Conservation (phyloP, 2,797 vertebrate genomes). For the Gymnodraco acuticeps region DNA sequence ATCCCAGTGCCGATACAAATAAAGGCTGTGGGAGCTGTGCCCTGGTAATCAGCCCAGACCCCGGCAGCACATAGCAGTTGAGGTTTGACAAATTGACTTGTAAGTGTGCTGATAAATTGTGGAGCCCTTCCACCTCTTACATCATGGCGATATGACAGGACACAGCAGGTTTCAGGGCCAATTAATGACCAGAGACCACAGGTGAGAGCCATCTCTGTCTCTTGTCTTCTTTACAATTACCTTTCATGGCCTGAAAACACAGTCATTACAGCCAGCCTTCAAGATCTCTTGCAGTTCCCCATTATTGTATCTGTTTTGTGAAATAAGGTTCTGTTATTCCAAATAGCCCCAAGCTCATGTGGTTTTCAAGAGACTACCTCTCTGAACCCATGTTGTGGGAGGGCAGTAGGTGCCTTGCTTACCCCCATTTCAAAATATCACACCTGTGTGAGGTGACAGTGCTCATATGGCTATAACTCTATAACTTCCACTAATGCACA, state of each 20-base stretch:
- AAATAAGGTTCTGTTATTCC: slow-evolving; percentile 6
- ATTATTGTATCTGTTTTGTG: background rate
- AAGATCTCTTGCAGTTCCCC: background rate
- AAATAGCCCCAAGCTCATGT: background rate
- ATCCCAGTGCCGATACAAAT: slow-evolving; percentile 35
- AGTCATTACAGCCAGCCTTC: slow-evolving; percentile 38
- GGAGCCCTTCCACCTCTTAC: slow-evolving; percentile 54
- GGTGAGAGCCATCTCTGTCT: slow-evolving; percentile 78
- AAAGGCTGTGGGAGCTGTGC: slow-evolving; percentile 55
- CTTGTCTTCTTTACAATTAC: slow-evolving; percentile 16
- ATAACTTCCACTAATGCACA: slow-evolving; percentile 75
- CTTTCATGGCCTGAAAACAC: slow-evolving; percentile 31
- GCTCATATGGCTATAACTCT: slow-evolving; percentile 60
- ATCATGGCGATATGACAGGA: slow-evolving; percentile 72
- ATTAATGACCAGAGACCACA: slow-evolving; percentile 81
- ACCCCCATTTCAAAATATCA: slow-evolving; percentile 25
- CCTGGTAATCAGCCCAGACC: slow-evolving; percentile 67
- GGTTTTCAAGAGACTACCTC: background rate
- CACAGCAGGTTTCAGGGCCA: slow-evolving; percentile 75
- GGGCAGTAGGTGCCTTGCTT: background rate
- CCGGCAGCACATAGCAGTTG: slow-evolving; percentile 55
- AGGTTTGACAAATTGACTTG: slow-evolving; percentile 84
- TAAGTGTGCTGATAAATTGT: slow-evolving; percentile 86
- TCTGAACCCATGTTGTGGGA: background rate
- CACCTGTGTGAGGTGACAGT: slow-evolving; percentile 66